Conservation (phyloP, 2,113 vertebrate species). For the Neotragus pygmaeus region DNA sequence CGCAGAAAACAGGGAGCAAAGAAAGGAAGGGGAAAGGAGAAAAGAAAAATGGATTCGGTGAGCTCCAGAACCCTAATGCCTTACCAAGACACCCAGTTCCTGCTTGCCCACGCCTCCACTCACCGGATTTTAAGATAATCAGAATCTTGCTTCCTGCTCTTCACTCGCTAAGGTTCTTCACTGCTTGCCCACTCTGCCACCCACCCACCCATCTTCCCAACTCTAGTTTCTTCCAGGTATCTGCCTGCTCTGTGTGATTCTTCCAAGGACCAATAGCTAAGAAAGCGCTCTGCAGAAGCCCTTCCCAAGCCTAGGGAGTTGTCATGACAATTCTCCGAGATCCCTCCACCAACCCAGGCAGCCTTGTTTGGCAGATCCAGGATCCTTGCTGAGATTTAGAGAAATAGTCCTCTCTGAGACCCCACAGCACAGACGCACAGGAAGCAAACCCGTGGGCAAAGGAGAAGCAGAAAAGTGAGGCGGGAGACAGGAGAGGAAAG, state of each 20-base stretch:
- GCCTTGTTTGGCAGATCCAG: neutral
- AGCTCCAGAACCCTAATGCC: slow-evolving; percentile 60
- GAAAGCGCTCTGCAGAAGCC: neutral
- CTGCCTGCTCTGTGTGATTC: neutral
- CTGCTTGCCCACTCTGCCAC: neutral
- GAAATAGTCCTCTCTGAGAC: neutral
- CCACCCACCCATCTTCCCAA: neutral
- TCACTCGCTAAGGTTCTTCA: neutral
- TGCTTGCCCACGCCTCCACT: neutral
- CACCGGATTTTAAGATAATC: neutral
- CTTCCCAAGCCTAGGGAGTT: neutral
- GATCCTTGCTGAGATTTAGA: slow-evolving; percentile 3
- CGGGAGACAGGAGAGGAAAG: accelerated
- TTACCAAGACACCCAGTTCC: slow-evolving; percentile 33
- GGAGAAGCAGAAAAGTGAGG: neutral
- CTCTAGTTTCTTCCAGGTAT: neutral
- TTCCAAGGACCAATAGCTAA: neutral
- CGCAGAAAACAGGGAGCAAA: slow-evolving; percentile 45
- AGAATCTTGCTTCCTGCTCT: neutral
- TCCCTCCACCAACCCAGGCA: neutral
- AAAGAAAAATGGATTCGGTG: slow-evolving; percentile 50
- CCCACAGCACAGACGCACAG: neutral
- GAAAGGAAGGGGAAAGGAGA: neutral
- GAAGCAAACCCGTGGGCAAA: neutral
- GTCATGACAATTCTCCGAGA: neutral